These are phyloP conservation scores for Myotis myotis DNA, from an alignment of 2,797 vertebrate genomes.

Conservation along the genomic window DNA sequence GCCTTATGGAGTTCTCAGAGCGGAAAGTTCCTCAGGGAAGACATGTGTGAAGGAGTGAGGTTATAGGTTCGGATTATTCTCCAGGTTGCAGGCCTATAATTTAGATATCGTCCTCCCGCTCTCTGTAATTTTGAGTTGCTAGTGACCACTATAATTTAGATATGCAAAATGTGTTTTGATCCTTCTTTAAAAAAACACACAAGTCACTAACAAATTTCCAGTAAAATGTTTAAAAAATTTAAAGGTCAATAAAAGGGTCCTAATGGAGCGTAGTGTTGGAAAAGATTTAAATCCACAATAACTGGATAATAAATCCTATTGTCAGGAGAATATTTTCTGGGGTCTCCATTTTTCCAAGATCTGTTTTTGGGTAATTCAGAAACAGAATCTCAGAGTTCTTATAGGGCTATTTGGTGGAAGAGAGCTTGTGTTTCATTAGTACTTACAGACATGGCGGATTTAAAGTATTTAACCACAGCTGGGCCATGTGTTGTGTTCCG, in stretches of 20 bases:
- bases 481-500: not conserved
- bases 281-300: not conserved
- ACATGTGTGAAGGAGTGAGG: not conserved
- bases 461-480: not conserved
- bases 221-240: not conserved
- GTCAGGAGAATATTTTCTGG: not conserved
- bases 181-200: not conserved
- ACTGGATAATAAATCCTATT: not conserved
- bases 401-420: not conserved
- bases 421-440: not conserved
- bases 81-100: not conserved
- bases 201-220: not conserved
- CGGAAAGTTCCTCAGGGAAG: not conserved
- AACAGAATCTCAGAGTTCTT: not conserved
- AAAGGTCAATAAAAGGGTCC: not conserved
- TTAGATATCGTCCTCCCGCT: not conserved
- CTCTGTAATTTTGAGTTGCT: not conserved
- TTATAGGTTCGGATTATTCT: not conserved
- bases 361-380: not conserved
- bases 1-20: not conserved
- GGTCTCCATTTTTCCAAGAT: not conserved
- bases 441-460: not conserved
- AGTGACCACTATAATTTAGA: not conserved
- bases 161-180: not conserved
- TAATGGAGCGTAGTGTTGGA: not conserved